Conservation (phyloP, 2,888 invertebrate species). For the Quadroppia sp. region DNA sequence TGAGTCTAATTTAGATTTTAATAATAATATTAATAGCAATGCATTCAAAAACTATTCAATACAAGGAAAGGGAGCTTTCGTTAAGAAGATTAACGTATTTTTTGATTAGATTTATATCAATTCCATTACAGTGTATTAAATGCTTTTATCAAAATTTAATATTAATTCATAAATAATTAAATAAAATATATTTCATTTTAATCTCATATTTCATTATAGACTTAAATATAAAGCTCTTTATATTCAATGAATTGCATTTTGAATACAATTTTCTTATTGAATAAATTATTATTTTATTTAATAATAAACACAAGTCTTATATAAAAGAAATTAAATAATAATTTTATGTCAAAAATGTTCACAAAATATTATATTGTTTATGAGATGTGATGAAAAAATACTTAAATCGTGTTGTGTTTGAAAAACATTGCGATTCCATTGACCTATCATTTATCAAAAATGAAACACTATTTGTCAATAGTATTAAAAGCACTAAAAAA, state of each 20-base stretch:
- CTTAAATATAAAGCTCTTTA: too few relatives aligned
- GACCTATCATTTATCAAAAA: conserved; percentile 28
- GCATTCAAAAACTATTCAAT: background rate
- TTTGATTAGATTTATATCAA: background rate
- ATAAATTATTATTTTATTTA: too few relatives aligned
- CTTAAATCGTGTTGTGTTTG: background rate
- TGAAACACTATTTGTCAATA: conserved; percentile 28
- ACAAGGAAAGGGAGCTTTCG: background rate
- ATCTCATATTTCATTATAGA: too few relatives aligned
- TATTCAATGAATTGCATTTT: too few relatives aligned
- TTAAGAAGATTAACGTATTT: conserved; percentile 5
- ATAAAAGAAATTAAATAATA: too few relatives aligned
- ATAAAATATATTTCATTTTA: too few relatives aligned
- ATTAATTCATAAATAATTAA: too few relatives aligned
- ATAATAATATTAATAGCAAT: background rate
- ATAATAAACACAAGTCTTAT: too few relatives aligned
- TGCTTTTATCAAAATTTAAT: too few relatives aligned
- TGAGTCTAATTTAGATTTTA: background rate
- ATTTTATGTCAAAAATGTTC: too few relatives aligned
- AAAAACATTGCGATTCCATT: background rate
- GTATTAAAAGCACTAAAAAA: background rate
- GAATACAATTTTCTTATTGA: too few relatives aligned
- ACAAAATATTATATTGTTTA: background rate
- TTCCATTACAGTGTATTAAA: too few relatives aligned
- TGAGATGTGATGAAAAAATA: background rate